Base-by-base conservation (phyloP, 2,797 vertebrate genomes). In the Hypotaenidia okinawae region DNA sequence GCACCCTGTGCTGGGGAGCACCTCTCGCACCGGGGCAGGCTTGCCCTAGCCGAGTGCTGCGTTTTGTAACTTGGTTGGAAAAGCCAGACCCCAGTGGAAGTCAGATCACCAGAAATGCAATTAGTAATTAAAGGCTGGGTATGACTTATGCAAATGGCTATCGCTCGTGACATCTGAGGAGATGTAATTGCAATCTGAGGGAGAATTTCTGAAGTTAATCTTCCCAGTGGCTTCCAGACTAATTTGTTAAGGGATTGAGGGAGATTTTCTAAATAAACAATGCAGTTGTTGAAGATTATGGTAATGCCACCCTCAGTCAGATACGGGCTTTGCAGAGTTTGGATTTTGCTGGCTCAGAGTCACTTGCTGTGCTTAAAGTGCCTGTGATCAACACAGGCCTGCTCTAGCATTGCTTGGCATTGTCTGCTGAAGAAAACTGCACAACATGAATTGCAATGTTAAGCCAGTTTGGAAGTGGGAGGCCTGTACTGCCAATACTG, bases 261-360 rank as follows among this genome's bases (percentile, higher is more conserved):
- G 84, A 94, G 93, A 97, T 95, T 97, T 97, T 96, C 84, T 94
- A 84, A 84, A 85, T 87, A 97, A 96, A 97, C 92, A 94, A 87
- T 94, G 74, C 90, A 76, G 70, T 86, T 93, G 92, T 90, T 96
- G 88, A 95, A 96, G 95, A 93, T 95, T 96, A 93, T 92, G 58
- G 64, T 96, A 94, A 95, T 93, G 87, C 78, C 74, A 67, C 90
- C 92, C 79, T 76, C 84, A 73, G 93, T 93, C 94, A 90, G 78
- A 89, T 72, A 76, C 73, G 77, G 78, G 79, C 79, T 77, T 28
- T 3, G 6, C 43, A 73, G 79, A 57, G 63, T 82, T 79, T 73
- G 64, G 61, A 63, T 94, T 95, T 91, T 93, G 10, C 57, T 90
- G 91, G 63, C 80, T 89, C 30, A 23, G 32, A 81, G 43, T 84